phyloP scores from a whole-genome alignment of 2,113 vertebrate genomes.

The Saccopteryx bilineata region DNA sequence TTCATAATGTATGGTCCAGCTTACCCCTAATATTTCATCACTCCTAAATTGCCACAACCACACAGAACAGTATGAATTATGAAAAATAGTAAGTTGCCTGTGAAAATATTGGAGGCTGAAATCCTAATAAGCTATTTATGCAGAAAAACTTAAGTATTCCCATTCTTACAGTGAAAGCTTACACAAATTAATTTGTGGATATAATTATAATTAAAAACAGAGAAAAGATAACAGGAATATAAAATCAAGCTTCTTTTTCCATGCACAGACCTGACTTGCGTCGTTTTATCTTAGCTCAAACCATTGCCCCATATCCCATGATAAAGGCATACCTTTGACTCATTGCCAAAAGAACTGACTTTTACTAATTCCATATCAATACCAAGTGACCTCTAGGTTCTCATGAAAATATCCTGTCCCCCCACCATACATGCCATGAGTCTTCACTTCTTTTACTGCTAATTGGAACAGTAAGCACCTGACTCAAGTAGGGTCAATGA shows the following conservation, averaged over 20 bases:
- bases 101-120: constrained; percentile 52
- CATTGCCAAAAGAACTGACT: not conserved
- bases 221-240: not conserved
- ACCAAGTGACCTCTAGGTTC: not conserved
- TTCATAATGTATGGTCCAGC: not conserved
- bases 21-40: constrained; percentile 43
- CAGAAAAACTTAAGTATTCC: not conserved
- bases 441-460: not conserved
- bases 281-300: not conserved
- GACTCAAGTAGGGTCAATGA: not conserved
- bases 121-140: constrained; percentile 51
- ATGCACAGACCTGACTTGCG: not conserved
- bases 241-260: not conserved
- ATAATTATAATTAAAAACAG: not conserved
- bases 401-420: not conserved
- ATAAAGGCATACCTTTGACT: not conserved
- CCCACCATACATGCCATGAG: not conserved
- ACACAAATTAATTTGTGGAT: constrained; percentile 26
- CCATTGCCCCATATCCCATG: not conserved
- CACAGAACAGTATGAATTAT: constrained; percentile 51
- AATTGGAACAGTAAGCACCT: not conserved
- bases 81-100: constrained; percentile 60
- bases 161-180: not conserved
- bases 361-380: constrained; percentile 15
- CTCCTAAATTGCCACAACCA: not conserved